Conservation (phyloP, 2,113 vertebrate genomes). For the Megalops atlanticus region DNA sequence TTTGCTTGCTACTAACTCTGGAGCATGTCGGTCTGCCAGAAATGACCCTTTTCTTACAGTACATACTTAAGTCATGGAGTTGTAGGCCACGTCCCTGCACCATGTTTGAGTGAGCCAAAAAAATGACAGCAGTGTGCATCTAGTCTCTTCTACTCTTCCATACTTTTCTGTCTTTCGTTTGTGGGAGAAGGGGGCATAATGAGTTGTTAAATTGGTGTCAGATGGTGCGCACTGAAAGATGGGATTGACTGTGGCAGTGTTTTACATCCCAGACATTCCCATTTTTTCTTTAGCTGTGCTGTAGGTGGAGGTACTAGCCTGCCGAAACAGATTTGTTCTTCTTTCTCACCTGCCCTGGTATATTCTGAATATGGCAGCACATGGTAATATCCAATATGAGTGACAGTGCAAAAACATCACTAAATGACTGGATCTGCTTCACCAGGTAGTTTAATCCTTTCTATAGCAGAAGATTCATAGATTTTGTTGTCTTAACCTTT, state of each 20-base stretch:
- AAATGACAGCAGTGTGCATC: neutral
- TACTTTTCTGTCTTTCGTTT: neutral
- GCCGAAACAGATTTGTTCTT: neutral
- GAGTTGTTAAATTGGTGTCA: slow-evolving; percentile 5
- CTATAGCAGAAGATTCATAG: neutral
- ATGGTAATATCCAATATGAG: neutral
- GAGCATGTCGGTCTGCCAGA: neutral
- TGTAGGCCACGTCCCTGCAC: neutral
- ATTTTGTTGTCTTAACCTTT: neutral
- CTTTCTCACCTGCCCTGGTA: neutral
- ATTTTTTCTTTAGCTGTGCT: neutral
- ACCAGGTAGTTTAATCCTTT: neutral
- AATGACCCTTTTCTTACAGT: neutral
- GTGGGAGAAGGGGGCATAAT: neutral
- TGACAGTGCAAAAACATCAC: neutral
- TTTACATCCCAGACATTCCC: slow-evolving; percentile 1
- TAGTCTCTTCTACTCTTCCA: neutral
- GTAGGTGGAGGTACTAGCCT: slow-evolving; percentile 14
- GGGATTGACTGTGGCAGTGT: neutral
- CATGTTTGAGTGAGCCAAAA: neutral
- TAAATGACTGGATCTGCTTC: neutral
- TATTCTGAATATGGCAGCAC: neutral
- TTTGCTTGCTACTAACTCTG: neutral
- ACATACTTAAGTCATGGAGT: neutral
- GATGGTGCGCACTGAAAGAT: neutral